Evolutionary conservation across 2,113 vertebrate genomes (phyloP), one percentile per base, ranked within the genome.

Genomic region (Bubo blakistoni): DNA sequence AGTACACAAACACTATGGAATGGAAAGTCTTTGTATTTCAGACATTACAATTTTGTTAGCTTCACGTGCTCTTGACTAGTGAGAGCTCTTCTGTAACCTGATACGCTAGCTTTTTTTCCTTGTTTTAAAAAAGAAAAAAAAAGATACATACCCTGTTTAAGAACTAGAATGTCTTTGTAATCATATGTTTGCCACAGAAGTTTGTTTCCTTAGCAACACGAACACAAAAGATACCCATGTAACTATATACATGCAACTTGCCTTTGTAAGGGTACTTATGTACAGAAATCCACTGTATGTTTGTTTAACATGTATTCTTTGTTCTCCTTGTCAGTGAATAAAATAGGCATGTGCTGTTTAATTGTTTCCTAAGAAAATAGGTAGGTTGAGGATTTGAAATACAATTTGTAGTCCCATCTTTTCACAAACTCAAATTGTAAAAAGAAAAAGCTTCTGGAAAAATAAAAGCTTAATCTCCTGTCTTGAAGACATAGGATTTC

Each of bases 161-260:
- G 58, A 82, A 70, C 16, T 62, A 32, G 47, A 77, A 66, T 59
- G 15, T 58, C 36, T 92, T 88, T 62, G n/a, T 55, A 55, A 26
- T 78, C 10, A 1, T 65, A 25, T 52, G 25, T 81, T 90, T 90
- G 79, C 22, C 22, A 52, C 9, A 61, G 19, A 40, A 76, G 18
- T 88, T 88, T 44, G 44, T 92, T 96, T 90, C 92, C 85, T 34
- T 88, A 71, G 93, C 51, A 89, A 84, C 72, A 16, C 38, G 24
- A 86, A 58, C 42, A 65, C 83, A 69, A 34, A 85, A 58, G 52
- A 54, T 73, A 30, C 9, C 7, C 9, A 9, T 72, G 63, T 82
- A 32, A 34, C 40, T 47, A 2, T 65, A 24, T n/a, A 34, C 49
- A 38, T 44, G 40, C 49, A 69, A 5, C 27, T 17, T 85, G 17